phyloP scores from a whole-genome alignment of 2,888 invertebrate species.

The Drosophila yooni region DNA sequence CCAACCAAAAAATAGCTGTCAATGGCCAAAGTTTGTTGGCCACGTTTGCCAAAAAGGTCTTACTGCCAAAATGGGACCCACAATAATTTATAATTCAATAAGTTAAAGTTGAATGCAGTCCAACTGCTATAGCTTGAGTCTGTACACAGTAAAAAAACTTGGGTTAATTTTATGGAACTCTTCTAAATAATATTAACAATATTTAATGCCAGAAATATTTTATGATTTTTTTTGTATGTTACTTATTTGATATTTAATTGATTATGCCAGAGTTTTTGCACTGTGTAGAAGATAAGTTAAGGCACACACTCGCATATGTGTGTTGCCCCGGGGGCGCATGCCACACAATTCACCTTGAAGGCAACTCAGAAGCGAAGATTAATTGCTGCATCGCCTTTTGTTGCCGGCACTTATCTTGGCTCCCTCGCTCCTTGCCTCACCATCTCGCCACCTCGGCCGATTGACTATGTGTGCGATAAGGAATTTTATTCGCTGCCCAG shows the following conservation, averaged over 20 bases:
- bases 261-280: background rate
- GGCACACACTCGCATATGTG: slow-evolving; percentile 18
- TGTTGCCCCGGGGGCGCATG: slow-evolving; percentile 72
- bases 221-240: background rate
- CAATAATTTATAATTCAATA: slow-evolving; percentile 79
- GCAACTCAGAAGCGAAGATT: slow-evolving; percentile 79
- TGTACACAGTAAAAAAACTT: slow-evolving; percentile 17
- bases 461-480: slow-evolving; percentile 65
- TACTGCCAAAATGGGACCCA: slow-evolving; percentile 37
- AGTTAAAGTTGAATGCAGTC: slow-evolving; percentile 79
- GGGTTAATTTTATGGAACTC: background rate
- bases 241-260: background rate
- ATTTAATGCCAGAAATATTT: too few species aligned
- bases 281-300: slow-evolving; percentile 9
- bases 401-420: slow-evolving; percentile 68
- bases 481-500: slow-evolving; percentile 68
- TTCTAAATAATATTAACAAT: background rate
- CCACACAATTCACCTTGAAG: slow-evolving; percentile 80
- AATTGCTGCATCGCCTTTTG: slow-evolving; percentile 79
- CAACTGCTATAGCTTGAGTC: slow-evolving; percentile 39
- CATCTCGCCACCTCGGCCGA: slow-evolving; percentile 1
- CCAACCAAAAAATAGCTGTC: slow-evolving; percentile 69
- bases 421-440: slow-evolving; percentile 12
- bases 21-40: slow-evolving; percentile 73
- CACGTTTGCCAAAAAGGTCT: slow-evolving; percentile 46